Conservation (phyloP, 2,888 invertebrate species). For the Yponomeuta cagnagella region DNA sequence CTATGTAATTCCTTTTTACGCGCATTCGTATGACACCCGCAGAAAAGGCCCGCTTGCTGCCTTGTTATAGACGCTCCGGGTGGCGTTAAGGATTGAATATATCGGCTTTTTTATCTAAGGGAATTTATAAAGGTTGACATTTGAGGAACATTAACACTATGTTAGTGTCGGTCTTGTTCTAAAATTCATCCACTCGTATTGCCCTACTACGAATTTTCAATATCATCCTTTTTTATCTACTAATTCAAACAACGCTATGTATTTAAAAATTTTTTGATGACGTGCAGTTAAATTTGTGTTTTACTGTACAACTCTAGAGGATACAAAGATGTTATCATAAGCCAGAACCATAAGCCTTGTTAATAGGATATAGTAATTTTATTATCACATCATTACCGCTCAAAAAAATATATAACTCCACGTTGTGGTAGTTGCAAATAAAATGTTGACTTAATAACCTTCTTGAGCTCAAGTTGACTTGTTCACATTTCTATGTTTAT, state of each 20-base stretch:
- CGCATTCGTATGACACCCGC: slow-evolving; percentile 16
- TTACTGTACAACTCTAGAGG: too few species aligned
- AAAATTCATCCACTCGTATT: not conserved
- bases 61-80: not conserved
- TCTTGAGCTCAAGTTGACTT: not conserved
- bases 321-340: not conserved
- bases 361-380: not conserved
- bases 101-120: not conserved
- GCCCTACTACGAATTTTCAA: not conserved
- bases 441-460: not conserved
- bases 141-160: not conserved
- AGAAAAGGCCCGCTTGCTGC: slow-evolving; percentile 12
- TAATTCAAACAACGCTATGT: not conserved
- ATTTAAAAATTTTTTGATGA: not conserved
- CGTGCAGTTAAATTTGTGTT: too few species aligned
- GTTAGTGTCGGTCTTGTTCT: not conserved
- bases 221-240: not conserved
- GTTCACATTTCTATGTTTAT: not conserved
- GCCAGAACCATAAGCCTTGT: not conserved
- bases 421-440: not conserved
- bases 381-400: not conserved
- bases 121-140: not conserved
- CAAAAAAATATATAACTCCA: not conserved
- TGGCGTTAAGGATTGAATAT: slow-evolving; percentile 1
- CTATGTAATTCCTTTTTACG: slow-evolving; percentile 46